phyloP scores from a whole-genome alignment of 2,797 vertebrate genomes.

The Fundulus diaphanus region DNA sequence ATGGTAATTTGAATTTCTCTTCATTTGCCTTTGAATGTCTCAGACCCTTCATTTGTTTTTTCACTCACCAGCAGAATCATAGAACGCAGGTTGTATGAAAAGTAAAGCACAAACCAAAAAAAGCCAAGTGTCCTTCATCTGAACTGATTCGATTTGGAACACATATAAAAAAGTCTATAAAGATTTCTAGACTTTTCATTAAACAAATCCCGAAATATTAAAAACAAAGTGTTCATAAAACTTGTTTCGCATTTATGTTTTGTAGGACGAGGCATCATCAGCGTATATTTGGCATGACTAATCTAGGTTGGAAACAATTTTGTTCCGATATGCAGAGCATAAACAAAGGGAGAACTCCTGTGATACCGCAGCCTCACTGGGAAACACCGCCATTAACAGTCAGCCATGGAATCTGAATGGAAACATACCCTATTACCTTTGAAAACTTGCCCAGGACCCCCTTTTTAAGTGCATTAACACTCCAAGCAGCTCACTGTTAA shows the following conservation, averaged over 20 bases:
- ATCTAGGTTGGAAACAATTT: constrained; percentile 90
- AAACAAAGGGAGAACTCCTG: constrained; percentile 75
- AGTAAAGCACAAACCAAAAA: background rate
- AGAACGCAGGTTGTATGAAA: background rate
- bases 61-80: background rate
- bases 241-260: constrained; percentile 86
- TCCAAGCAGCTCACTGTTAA: constrained; percentile 61
- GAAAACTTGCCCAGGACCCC: constrained; percentile 72
- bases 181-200: constrained; percentile 64
- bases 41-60: background rate
- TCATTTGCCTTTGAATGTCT: constrained; percentile 22
- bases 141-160: background rate
- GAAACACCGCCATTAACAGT: constrained; percentile 81
- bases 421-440: constrained; percentile 68
- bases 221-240: constrained; percentile 80
- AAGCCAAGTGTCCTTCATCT: background rate
- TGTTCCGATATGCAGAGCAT: constrained; percentile 85
- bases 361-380: constrained; percentile 68
- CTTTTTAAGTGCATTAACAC: constrained; percentile 56
- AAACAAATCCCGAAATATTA: constrained; percentile 79
- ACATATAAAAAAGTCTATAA: constrained; percentile 8
- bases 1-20: constrained; percentile 29
- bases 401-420: constrained; percentile 70
- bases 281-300: constrained; percentile 86
- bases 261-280: constrained; percentile 88